Percentiles rank a stretch among this genome's conserved stretches.
phyloP scores from a whole-genome alignment of 1,140 invertebrate species.

The Stratiolaelaps scimitus region DNA sequence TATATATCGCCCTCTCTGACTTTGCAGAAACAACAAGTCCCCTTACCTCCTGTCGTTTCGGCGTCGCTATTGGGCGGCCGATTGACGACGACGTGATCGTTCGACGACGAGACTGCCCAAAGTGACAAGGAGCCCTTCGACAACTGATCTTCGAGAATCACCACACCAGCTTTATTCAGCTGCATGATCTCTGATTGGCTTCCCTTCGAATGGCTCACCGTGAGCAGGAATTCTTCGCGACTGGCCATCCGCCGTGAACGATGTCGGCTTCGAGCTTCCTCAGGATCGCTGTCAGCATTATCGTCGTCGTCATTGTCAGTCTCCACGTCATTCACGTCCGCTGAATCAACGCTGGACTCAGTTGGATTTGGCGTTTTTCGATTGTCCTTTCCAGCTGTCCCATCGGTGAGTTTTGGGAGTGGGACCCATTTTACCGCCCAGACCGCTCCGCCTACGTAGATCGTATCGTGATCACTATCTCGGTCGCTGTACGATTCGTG shows the following conservation, averaged over 20 bases:
- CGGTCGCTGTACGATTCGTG: neutral
- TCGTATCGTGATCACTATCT: neutral
- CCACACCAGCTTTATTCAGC: neutral
- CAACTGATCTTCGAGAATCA: neutral
- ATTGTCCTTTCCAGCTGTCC: too few relatives aligned
- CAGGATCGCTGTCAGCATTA: too few relatives aligned
- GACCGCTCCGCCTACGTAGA: slow-evolving; percentile 8
- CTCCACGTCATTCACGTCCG: too few relatives aligned
- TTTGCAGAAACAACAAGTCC: too few relatives aligned
- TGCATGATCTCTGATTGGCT: neutral
- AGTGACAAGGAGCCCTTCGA: slow-evolving; percentile 6
- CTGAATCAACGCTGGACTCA: too few relatives aligned
- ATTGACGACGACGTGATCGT: too few relatives aligned
- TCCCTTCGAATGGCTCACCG: neutral
- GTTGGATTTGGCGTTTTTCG: too few relatives aligned
- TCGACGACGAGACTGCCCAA: neutral
- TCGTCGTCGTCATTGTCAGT: too few relatives aligned
- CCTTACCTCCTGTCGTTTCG: too few relatives aligned
- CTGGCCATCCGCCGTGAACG: neutral
- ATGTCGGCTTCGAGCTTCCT: too few relatives aligned
- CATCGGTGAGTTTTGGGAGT: neutral
- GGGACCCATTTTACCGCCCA: slow-evolving; percentile 23
- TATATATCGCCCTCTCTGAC: too few relatives aligned
- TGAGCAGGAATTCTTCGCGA: neutral
- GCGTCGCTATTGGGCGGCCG: too few relatives aligned